Conservation (phyloP, 1,140 invertebrate genomes). For the Metopolophium dirhodum region DNA sequence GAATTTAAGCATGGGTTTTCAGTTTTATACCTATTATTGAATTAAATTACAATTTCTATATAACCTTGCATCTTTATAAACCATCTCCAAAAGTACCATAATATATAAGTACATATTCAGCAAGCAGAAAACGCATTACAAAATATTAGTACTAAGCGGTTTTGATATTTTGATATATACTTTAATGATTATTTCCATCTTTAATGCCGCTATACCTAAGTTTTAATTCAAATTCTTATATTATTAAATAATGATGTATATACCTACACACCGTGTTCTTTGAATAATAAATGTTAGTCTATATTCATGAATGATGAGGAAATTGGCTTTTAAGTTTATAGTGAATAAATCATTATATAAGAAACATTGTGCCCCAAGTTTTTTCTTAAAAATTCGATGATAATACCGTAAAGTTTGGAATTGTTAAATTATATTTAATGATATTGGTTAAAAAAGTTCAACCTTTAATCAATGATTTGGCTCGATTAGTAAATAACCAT, state of each 20-base stretch:
- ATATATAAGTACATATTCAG: neutral
- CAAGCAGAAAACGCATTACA: neutral
- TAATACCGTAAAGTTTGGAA: constrained; percentile 19
- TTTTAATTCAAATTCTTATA: constrained; percentile 14
- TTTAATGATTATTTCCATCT: neutral
- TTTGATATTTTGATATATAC: neutral
- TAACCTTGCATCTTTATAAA: neutral
- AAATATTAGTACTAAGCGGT: neutral
- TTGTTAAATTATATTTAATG: neutral
- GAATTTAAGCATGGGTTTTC: neutral
- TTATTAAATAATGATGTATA: neutral
- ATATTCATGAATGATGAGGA: neutral
- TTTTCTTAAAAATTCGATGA: neutral
- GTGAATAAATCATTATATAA: neutral
- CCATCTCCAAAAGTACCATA: neutral
- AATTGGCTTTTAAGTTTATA: neutral
- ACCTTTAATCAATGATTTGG: neutral
- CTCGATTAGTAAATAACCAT: neutral
- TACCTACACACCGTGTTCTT: neutral
- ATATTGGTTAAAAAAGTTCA: neutral
- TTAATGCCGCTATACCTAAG: neutral
- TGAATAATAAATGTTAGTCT: neutral
- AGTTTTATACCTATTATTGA: neutral
- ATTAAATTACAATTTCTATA: neutral
- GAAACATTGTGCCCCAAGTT: neutral